phyloP scores from a whole-genome alignment of 1,140 invertebrate species.

The Platorchestia sp. region DNA sequence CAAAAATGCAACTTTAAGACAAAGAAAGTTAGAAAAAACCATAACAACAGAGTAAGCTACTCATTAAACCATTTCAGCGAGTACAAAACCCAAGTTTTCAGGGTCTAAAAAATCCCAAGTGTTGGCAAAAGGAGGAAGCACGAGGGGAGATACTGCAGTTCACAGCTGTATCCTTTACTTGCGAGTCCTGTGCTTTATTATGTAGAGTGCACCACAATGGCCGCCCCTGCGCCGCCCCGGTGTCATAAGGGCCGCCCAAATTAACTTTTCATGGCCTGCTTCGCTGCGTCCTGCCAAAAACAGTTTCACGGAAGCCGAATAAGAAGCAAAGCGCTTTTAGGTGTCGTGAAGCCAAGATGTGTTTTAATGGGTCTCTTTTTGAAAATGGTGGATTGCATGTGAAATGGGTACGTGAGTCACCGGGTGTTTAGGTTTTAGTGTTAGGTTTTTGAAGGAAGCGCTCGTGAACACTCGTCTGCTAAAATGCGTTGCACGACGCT shows the following conservation, averaged over 20 bases:
- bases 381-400: too few relatives aligned
- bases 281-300: neutral
- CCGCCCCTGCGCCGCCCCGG: too few relatives aligned
- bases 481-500: neutral
- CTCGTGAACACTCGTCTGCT: neutral
- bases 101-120: too few relatives aligned
- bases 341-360: neutral
- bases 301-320: neutral
- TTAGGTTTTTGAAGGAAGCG: neutral
- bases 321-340: neutral
- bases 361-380: too few relatives aligned
- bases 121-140: too few relatives aligned
- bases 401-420: too few relatives aligned
- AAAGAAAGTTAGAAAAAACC: too few relatives aligned
- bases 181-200: neutral
- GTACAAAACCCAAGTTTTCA: too few relatives aligned
- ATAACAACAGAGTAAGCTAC: too few relatives aligned
- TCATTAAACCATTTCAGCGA: too few relatives aligned
- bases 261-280: neutral
- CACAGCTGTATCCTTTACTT: neutral
- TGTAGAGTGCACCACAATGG: neutral
- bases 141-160: neutral
- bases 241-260: neutral
- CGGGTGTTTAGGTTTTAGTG: neutral
- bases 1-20: too few relatives aligned